phyloP scores from a whole-genome alignment of 2,113 vertebrate species.

The Trichomycterus rosablanca region DNA sequence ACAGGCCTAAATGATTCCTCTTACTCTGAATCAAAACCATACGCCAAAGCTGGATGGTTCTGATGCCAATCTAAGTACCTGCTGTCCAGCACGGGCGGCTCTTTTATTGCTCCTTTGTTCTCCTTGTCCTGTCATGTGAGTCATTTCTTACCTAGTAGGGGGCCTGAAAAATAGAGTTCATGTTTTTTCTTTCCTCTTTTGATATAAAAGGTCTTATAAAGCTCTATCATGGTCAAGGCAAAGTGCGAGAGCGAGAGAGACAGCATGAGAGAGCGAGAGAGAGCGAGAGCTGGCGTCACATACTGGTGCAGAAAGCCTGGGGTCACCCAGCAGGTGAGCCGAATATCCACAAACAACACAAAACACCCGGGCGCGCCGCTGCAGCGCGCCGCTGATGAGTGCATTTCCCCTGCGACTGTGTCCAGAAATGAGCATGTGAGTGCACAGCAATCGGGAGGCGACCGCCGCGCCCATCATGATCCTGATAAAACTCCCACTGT shows the following conservation, averaged over 20 bases:
- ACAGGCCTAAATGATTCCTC: slow-evolving; percentile 50
- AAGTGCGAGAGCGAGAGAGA: not conserved
- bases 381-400: slow-evolving; percentile 23
- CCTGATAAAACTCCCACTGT: slow-evolving; percentile 4
- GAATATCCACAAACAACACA: slow-evolving; percentile 30
- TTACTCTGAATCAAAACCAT: slow-evolving; percentile 56
- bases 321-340: slow-evolving; percentile 26
- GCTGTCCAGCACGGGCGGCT: slow-evolving; percentile 37
- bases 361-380: slow-evolving; percentile 45
- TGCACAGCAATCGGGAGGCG: slow-evolving; percentile 18
- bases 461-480: not conserved
- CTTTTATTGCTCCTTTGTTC: slow-evolving; percentile 52
- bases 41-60: slow-evolving; percentile 56
- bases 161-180: slow-evolving; percentile 71
- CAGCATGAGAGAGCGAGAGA: no score
- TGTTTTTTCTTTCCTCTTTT: slow-evolving; percentile 58
- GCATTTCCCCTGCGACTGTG: slow-evolving; percentile 12
- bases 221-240: slow-evolving; percentile 47
- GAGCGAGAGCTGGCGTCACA: slow-evolving; percentile 13
- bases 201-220: slow-evolving; percentile 55
- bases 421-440: slow-evolving; percentile 47
- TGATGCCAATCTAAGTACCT: slow-evolving; percentile 56
- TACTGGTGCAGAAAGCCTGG: slow-evolving; percentile 19
- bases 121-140: slow-evolving; percentile 60
- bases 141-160: slow-evolving; percentile 57